These are phyloP conservation scores for Platorchestia sp. DNA, from an alignment of 1,140 invertebrate species.

Conservation along the genomic window DNA sequence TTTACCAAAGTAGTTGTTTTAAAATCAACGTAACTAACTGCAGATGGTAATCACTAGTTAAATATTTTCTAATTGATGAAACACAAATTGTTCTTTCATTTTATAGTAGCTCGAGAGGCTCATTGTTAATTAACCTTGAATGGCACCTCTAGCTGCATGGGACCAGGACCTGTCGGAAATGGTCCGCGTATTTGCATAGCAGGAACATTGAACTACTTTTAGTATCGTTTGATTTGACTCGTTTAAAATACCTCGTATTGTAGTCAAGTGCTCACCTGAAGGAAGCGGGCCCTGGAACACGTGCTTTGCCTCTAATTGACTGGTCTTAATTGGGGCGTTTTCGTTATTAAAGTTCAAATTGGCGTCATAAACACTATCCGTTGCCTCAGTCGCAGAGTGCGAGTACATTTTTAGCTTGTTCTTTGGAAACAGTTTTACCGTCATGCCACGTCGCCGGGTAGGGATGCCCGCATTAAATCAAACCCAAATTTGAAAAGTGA, in stretches of 20 bases:
- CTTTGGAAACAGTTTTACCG: not conserved
- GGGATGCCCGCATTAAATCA: not conserved
- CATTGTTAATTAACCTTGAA: not conserved
- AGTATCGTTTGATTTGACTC: not conserved
- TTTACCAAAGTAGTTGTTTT: too few relatives aligned
- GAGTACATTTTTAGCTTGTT: not conserved
- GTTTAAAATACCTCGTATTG: not conserved
- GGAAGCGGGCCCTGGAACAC: not conserved
- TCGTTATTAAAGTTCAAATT: not conserved
- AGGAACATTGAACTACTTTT: not conserved
- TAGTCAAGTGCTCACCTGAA: not conserved
- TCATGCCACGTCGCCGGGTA: not conserved
- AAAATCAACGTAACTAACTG: too few relatives aligned
- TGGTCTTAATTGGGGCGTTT: not conserved
- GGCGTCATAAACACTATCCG: not conserved
- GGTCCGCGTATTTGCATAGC: not conserved
- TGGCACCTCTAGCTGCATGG: not conserved
- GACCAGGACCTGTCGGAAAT: not conserved
- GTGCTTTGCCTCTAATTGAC: not conserved
- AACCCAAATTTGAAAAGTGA: not conserved
- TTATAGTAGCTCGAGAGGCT: not conserved
- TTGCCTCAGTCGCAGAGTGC: not conserved
- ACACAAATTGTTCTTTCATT: not conserved
- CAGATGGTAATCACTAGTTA: too few relatives aligned
- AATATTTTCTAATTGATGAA: not conserved